Base-by-base conservation (phyloP, 2,888 invertebrate genomes). In the Panopea generosa region DNA sequence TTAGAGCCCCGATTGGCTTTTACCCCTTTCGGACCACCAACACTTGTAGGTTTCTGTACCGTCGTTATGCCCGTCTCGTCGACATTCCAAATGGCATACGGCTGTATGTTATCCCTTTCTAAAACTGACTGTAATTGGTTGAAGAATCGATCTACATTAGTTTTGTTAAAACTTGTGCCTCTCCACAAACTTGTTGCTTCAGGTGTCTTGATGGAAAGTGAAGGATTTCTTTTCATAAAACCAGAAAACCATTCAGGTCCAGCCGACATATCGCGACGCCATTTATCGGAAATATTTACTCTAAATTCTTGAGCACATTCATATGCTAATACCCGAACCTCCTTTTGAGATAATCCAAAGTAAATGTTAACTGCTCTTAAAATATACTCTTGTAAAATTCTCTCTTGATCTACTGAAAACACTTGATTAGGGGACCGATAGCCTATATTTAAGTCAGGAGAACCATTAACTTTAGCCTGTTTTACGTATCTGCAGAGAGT, bases 1-100 rank as follows among this genome's bases (percentile, higher is more conserved):
- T 62, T 4, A 72, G 11, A 26, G 72, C 22, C 24, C 79, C 79
- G 20, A 77, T 56, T 61, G 77, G 76, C 43, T n/a, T 72, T 79
- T 22, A 38, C 47, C 20, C 79, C 79, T 14, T 38, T 60, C 43
- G 50, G 27, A 7, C 65, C 68, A 7, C 75, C 4, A 66, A 57
- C 47, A 47, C 47, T 47, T 47, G 47, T 16, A 4, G 47, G 47
- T 47, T 47, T 47, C 47, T 47, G 47, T 20, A 47, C 47, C 20
- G 47, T 47, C 16, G 16, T 47, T 47, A 65, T 33, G 24, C 55
- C 65, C 2, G 56, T 65, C 33, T 65, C 56, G 14, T 65, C 65
- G 38, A 56, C 65, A 45, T 65, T 65, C 47, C 47, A 65, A 24
- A 65, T 49, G 11, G 26, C 27, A 49, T 56, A 22, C 9, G 47